Conservation (phyloP, 92 coral and sea anemone species). For the Palythoa grandiflora region DNA sequence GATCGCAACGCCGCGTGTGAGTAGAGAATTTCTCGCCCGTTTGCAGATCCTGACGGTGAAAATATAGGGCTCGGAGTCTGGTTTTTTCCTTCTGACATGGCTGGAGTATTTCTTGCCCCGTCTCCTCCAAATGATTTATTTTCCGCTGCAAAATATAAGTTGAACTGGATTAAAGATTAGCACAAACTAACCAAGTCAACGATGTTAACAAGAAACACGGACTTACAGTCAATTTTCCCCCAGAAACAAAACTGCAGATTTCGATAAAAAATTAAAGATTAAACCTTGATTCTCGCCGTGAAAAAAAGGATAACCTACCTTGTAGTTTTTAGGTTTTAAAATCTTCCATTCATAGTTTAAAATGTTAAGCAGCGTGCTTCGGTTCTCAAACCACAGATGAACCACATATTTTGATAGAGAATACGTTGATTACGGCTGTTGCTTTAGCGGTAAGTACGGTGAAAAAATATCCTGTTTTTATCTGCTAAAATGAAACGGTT, state of each 20-base stretch:
- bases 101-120: not conserved
- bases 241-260: not conserved
- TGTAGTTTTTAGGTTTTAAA: slow-evolving; percentile 2
- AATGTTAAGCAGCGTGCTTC: slow-evolving; percentile 34
- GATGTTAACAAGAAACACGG: not conserved
- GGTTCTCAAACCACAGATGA: slow-evolving; percentile 13
- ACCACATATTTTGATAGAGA: slow-evolving; percentile 22
- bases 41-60: slow-evolving; percentile 20
- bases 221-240: not conserved
- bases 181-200: not conserved
- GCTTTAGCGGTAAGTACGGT: slow-evolving; percentile 2
- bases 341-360: slow-evolving; percentile 36
- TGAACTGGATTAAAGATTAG: not conserved
- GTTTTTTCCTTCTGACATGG: slow-evolving; percentile 47
- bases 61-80: slow-evolving; percentile 30
- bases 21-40: slow-evolving; percentile 23
- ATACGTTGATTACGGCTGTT: slow-evolving; percentile 20
- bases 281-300: not conserved
- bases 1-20: slow-evolving; percentile 52
- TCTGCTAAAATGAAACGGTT: slow-evolving; percentile 36
- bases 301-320: slow-evolving; percentile 15
- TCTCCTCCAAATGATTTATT: slow-evolving; percentile 22
- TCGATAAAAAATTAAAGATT: not conserved
- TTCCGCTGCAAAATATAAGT: slow-evolving; percentile 21
- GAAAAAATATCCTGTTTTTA: slow-evolving; percentile 8